A percentile compares a stretch with the other conserved stretches of the same genome.
Evolutionary conservation across 2,888 invertebrate genomes (phyloP).

Genomic region (Philonicus albiceps): DNA sequence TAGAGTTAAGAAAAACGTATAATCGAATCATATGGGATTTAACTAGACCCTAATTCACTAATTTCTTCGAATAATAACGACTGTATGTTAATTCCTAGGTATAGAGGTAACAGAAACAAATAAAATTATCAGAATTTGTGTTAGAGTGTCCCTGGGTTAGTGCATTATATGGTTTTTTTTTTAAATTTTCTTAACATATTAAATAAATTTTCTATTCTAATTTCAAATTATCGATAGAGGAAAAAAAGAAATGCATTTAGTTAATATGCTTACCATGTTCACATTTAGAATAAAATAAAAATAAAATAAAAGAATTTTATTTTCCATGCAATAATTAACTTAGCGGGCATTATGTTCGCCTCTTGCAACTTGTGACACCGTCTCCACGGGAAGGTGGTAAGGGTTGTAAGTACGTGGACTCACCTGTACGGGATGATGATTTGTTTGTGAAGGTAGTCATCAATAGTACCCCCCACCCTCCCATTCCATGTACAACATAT

Average conservation of each 20-base stretch:
- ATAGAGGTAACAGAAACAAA: not conserved
- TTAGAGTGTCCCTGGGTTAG: not conserved
- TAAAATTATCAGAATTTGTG: not conserved
- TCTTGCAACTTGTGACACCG: not conserved
- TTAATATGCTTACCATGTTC: not conserved
- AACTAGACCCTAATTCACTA: not conserved
- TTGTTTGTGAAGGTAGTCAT: not conserved
- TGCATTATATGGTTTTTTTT: not conserved
- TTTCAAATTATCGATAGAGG: not conserved
- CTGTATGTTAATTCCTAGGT: not conserved
- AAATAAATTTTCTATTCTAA: not conserved
- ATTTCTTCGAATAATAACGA: not conserved
- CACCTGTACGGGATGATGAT: not conserved
- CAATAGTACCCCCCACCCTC: not conserved
- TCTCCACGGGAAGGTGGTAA: not conserved
- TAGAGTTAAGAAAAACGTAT: no score
- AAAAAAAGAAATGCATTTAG: not conserved
- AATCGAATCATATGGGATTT: not conserved
- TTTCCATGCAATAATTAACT: conserved; percentile 11
- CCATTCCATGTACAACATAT: not conserved
- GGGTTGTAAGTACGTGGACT: not conserved
- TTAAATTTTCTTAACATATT: not conserved
- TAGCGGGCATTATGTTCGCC: not conserved
- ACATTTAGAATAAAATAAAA: not conserved
- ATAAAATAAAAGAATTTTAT: not conserved